Base-by-base conservation (phyloP, 2,113 vertebrate genomes). In the Lipophrys pholis region DNA sequence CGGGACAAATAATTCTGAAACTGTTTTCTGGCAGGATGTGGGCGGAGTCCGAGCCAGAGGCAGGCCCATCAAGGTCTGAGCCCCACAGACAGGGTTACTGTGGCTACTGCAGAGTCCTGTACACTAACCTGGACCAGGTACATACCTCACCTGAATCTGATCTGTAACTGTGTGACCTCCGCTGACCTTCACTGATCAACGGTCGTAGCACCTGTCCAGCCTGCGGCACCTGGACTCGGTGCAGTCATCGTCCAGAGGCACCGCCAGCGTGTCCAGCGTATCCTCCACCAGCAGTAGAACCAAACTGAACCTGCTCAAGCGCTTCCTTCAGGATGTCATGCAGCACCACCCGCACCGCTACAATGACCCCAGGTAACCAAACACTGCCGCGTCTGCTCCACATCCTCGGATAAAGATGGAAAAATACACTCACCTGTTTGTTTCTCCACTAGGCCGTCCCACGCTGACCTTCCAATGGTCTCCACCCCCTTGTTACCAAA, bases 321-420 rank as follows among this genome's bases (percentile, higher is more conserved):
- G 97, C 66, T 99, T 99, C 81, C 90, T 99, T 57, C 93, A 96
- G 72, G 98, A 99, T 39, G 97, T 99, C 21, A 81, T 96, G 30
- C 89, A 89, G 35, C 94, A 99, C 81, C 96, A 98, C 90, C 96
- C 97, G 0, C 89, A 94, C 80, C 86, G 81, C 84, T 96, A 95
- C 75, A 85, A 91, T 5, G 95, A 96, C 75, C 88, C 71, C 91
- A 95, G 95, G 96, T 98, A 93, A 21, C n/a, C 12, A 56, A 46
- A 63, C 11, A n/a, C 57, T 52, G n/a, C 15, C 9, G 16, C 1
- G 6, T 9, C 15, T 48, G 58, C 5, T 38, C 5, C 3, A 15
- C 41, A 58, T 7, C 14, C 21, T 30, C 21, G 21, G 21, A 4
- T 30, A 4, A 30, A 30, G 21, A 4, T 30, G 21, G 21, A 30